Evolutionary conservation across 2,888 invertebrate genomes (phyloP).

Genomic region (Nebria salina): DNA sequence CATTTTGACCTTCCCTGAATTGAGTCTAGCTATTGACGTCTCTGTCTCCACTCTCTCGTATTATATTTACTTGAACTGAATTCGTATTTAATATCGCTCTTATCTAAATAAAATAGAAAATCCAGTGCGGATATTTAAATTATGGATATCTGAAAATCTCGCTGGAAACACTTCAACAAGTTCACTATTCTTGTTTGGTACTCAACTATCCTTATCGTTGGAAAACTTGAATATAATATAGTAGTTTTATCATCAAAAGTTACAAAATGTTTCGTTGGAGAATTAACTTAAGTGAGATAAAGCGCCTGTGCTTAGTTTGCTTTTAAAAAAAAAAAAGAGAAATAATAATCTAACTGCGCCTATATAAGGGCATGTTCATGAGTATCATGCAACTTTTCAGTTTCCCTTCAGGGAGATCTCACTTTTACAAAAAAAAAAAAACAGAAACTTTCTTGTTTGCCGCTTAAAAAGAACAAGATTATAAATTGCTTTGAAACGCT

Average conservation of each 20-base stretch:
- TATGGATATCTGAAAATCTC: background rate
- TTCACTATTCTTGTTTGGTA: background rate
- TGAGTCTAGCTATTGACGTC: too few species aligned
- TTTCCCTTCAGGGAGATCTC: conserved; percentile 25
- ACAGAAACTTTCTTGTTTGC: conserved; percentile 42
- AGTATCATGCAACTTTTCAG: conserved; percentile 34
- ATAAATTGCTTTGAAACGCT: conserved; percentile 46
- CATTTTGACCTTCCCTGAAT: too few species aligned
- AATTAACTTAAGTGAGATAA: conserved; percentile 1
- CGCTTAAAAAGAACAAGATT: conserved; percentile 41
- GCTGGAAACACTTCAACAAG: background rate
- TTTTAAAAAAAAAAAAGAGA: background rate
- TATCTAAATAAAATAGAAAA: too few species aligned
- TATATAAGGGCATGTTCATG: conserved; percentile 31
- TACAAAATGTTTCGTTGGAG: background rate
- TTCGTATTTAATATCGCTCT: too few species aligned
- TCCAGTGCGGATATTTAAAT: background rate
- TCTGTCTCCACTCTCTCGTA: too few species aligned
- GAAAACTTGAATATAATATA: background rate
- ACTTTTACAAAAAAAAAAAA: conserved; percentile 31
- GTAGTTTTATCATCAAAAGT: conserved; percentile 1
- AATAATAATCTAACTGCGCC: conserved; percentile 34
- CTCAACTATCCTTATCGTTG: background rate
- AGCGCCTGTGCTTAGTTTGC: background rate
- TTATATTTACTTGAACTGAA: too few species aligned